Percentiles rank a stretch among this genome's conserved stretches.
Evolutionary conservation across 2,113 vertebrate species (phyloP).

Genomic region (Alosa alosa): DNA sequence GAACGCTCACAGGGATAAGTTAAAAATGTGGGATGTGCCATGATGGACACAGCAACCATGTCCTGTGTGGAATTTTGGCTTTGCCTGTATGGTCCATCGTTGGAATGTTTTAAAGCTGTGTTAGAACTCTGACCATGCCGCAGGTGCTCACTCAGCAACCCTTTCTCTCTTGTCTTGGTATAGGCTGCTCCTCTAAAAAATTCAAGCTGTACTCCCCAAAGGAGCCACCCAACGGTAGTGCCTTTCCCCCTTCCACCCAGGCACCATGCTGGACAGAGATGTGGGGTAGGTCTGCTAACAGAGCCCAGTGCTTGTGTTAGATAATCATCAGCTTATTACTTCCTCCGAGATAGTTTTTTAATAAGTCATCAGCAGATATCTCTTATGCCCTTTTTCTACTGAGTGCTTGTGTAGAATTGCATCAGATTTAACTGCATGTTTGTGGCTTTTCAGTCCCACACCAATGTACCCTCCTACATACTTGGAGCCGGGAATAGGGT

Average conservation of each 20-base stretch:
- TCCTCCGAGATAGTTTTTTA: not conserved
- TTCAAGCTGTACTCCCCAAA: constrained; percentile 99
- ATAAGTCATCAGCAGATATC: not conserved
- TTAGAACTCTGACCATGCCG: not conserved
- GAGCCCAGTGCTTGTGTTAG: not conserved
- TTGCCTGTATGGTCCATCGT: not conserved
- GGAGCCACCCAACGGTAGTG: constrained; percentile 99
- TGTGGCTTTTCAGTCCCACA: constrained; percentile 80
- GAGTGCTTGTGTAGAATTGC: constrained; percentile 8
- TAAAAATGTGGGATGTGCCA: not conserved
- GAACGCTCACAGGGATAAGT: no score
- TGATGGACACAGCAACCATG: not conserved
- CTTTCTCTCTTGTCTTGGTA: constrained; percentile 61
- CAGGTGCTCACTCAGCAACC: constrained; percentile 12
- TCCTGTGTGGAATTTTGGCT: not conserved
- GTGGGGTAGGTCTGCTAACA: constrained; percentile 83
- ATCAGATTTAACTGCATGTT: constrained; percentile 10
- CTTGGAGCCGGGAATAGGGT: constrained; percentile 96
- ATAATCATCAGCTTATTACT: not conserved
- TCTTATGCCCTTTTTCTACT: not conserved
- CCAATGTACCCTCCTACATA: constrained; percentile 99
- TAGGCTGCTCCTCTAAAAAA: constrained; percentile 99
- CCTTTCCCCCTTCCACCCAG: constrained; percentile 97
- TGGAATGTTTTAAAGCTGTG: constrained; percentile 10
- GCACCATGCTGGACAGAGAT: constrained; percentile 99